Evolutionary conservation across 64 coral and sea anemone species (phyloP), one percentile per base, ranked within the genome.

Genomic region (Porites australiensis): DNA sequence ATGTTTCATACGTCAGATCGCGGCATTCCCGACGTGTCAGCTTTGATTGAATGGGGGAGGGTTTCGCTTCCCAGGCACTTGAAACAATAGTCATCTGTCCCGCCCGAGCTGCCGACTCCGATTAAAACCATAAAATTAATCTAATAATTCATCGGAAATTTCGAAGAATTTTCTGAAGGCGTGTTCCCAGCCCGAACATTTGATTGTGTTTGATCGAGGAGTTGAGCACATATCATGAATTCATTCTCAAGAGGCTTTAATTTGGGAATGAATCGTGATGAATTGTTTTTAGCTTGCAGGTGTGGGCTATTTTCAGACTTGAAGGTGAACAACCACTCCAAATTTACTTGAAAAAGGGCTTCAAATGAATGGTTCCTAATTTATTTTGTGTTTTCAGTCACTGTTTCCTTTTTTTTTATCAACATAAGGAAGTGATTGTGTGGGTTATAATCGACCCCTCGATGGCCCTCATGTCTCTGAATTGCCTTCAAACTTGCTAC

Each of bases 111-210:
- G 60, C 12, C 58, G 61, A 49, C 7, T 44, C 27, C 12, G 48
- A n/a, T 5, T 7, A 4, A 50, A 18, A 69, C 15, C 19, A 47
- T 50, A 13, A 78, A 3, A 10, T 69, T 84, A 84, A 84, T 84
- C 81, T 68, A 84, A 84, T 84, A 84, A 84, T 68, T 68, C 9
- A 51, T 51, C 63, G 81, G 81, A 84, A 84, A 84, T 68, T 84
- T 84, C 47, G 15, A 69, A 19, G 43, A 69, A 52, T 52, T 50
- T 84, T 52, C 19, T 51, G 16, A 20, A 51, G 62, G 60, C 62
- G 45, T 46, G 45, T 49, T 51, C 73, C 5, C 44, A 50, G 19
- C 2, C 12, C 16, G 58, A 43, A 18, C 4, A 13, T 3, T 50
- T 18, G 49, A 77, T 20, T 8, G 44, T 52, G 51, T 51, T 52